Evolutionary conservation across 2,113 vertebrate genomes (phyloP).

Genomic region (Gobio gobio): DNA sequence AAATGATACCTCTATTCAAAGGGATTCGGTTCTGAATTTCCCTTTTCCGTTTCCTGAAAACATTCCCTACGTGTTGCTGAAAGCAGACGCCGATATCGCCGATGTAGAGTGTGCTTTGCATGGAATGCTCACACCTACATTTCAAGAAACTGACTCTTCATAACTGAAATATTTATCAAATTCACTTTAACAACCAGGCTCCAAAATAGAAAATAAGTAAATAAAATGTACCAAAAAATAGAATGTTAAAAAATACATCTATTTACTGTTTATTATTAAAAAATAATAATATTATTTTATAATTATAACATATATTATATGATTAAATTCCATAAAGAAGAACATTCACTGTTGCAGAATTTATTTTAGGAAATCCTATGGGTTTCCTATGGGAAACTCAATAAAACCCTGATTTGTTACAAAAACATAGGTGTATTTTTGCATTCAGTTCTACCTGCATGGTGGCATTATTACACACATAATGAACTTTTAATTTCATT

Average conservation of each 20-base stretch:
- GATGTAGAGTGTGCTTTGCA: background rate
- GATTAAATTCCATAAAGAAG: background rate
- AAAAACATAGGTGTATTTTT: background rate
- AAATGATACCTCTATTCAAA: constrained; percentile 52
- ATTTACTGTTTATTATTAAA: no score
- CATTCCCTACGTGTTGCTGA: constrained; percentile 35
- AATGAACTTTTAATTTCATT: background rate
- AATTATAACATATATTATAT: background rate
- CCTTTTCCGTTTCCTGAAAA: constrained; percentile 25
- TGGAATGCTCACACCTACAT: constrained; percentile 43
- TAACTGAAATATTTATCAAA: constrained; percentile 12
- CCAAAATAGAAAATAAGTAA: background rate
- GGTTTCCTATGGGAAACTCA: background rate
- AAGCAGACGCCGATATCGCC: constrained; percentile 2
- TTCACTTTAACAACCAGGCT: background rate
- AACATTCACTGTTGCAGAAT: background rate
- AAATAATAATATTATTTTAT: no score
- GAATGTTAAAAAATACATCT: no score
- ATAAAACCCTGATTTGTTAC: background rate
- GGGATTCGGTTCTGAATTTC: constrained; percentile 45
- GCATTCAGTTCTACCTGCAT: background rate
- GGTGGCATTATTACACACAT: background rate
- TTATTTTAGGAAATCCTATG: background rate
- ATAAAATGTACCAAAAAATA: background rate
- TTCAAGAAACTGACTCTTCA: constrained; percentile 26